Evolutionary conservation across 2,113 vertebrate genomes (phyloP).

Genomic region (Myrmophylax atrothorax): DNA sequence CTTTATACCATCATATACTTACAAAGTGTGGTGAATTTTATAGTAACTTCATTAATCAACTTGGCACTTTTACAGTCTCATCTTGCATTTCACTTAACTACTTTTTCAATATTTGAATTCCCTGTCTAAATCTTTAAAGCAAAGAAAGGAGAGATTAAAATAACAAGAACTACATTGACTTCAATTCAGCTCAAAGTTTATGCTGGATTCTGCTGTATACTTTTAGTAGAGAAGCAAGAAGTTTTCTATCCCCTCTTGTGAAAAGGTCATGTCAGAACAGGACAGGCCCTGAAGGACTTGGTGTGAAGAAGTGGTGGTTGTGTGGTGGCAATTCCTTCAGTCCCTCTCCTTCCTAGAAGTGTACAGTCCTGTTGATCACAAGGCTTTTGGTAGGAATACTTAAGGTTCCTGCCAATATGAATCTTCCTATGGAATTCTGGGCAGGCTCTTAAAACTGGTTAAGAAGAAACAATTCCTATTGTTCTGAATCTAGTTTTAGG

Average conservation of each 20-base stretch:
- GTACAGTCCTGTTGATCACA: background rate
- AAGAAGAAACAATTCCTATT: background rate
- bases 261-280: background rate
- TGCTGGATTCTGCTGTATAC: background rate
- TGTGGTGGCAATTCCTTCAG: background rate
- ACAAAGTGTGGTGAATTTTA: background rate
- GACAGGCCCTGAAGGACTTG: background rate
- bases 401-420: background rate
- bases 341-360: background rate
- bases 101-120: slow-evolving; percentile 40
- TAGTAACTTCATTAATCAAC: slow-evolving; percentile 21
- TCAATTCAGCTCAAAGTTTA: slow-evolving; percentile 1
- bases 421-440: background rate
- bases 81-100: background rate
- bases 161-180: background rate
- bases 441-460: background rate
- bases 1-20: slow-evolving; percentile 2
- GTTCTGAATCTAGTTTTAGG: background rate
- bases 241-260: background rate
- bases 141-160: slow-evolving; percentile 39
- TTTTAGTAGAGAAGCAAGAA: background rate
- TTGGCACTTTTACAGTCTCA: slow-evolving; percentile 25
- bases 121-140: slow-evolving; percentile 19
- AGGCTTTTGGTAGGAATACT: background rate
- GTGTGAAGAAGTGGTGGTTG: background rate